Base-by-base conservation (phyloP, 2,113 vertebrate genomes). In the Solenodon paradoxus region DNA sequence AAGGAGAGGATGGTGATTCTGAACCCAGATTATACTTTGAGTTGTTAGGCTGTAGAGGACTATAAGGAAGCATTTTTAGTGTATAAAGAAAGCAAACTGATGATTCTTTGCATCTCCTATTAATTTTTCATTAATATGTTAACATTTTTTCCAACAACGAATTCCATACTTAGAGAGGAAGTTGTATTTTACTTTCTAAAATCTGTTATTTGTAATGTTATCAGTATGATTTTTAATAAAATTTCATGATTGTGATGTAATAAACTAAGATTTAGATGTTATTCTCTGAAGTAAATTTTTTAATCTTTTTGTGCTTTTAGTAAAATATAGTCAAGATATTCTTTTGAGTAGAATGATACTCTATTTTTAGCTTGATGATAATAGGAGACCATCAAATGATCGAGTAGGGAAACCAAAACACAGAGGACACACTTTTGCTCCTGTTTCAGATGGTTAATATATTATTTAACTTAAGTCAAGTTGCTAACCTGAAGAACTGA, bases 141-240 rank as follows among this genome's bases (percentile, higher is more conserved):
- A 87, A 95, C 42, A 32, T 19, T 79, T 90, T n/a, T 95, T 92
- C 38, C n/a, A 64, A 32, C 6, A 92, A 55, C 88, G 45, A 95
- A 19, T 72, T 2, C 0, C 49, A 7, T 64, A 64, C 26, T 91
- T 84, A n/a, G 84, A 75, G 49, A 53, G 63, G 77, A 84, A 55
- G 72, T 82, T 85, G 16, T 80, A 63, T 38, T 78, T 96, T 84
- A 40, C 16, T 82, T 85, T 94, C 15, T 49, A 95, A 94, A 88
- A 81, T 89, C 12, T 57, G 13, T 87, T 84, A 22, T 9, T 86
- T 91, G 5, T 51, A 59, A 51, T 49, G 57, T 35, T 83, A 45
- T 19, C 35, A 80, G 32, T 17, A 71, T 87, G 91, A 64, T 64
- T 64, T 72, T 88, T 45, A 28, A n/a, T 49, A 49, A 59, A 63